Percentiles rank a stretch among this genome's conserved stretches.
Evolutionary conservation across 2,113 vertebrate species (phyloP).

Genomic region (Albula glossodonta): DNA sequence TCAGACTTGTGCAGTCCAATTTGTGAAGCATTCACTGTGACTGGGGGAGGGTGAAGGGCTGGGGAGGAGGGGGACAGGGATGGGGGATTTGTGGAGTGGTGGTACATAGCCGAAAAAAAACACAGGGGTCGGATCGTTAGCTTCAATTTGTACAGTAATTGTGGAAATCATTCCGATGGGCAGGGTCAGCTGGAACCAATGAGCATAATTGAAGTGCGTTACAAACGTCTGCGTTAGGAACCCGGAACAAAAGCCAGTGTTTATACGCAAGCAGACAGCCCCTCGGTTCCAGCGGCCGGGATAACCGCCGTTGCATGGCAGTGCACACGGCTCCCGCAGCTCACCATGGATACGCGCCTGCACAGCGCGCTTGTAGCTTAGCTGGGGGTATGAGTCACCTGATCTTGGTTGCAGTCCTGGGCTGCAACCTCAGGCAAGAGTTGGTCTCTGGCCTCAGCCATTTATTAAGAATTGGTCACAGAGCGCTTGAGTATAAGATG

Average conservation of each 20-base stretch:
- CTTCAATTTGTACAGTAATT: constrained; percentile 20
- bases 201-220: constrained; percentile 20
- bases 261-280: neutral
- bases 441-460: neutral
- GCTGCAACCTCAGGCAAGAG: too few relatives aligned
- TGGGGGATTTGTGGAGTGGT: too few relatives aligned
- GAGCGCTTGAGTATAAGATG: too few relatives aligned
- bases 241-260: neutral
- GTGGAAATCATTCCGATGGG: constrained; percentile 25
- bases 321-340: neutral
- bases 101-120: neutral
- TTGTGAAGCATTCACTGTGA: neutral
- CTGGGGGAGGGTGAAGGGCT: neutral
- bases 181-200: constrained; percentile 28
- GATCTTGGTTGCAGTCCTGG: neutral
- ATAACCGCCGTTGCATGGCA: neutral
- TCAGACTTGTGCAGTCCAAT: neutral
- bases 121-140: neutral
- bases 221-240: neutral
- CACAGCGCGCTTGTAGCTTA: neutral
- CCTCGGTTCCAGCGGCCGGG: neutral
- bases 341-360: neutral
- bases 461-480: neutral
- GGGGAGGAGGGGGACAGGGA: neutral
- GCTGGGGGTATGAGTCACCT: neutral